Evolutionary conservation across 2,797 vertebrate species (phyloP), one percentile per base, ranked within the genome.

Genomic region (Setipinna tenuifilis): DNA sequence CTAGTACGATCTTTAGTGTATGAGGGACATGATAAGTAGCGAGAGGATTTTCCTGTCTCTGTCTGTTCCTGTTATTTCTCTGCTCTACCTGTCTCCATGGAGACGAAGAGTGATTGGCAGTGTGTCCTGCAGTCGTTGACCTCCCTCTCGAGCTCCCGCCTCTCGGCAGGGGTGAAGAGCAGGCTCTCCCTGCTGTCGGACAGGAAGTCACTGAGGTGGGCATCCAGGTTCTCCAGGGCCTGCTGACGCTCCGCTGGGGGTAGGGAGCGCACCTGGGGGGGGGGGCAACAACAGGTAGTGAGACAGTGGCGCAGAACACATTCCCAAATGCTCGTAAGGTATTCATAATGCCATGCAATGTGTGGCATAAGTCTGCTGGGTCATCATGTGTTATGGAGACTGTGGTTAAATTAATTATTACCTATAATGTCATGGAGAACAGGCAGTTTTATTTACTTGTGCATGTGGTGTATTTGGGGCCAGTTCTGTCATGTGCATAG

Each of bases 161-260:
- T 95, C 23, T 99, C 98, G 0, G 94, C 90, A 10, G 96, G 87
- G 0, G 96, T 95, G 93, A 99, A 99, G 82, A 98, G 92, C 21
- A 95, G 89, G 0, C 97, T 98, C 91, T 99, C 98, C 2, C 93
- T 95, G 91, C 97, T 98, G 91, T 99, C 98, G 9, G 96, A 94
- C 88, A 98, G 93, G 86, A 99, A 99, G 93, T 99, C 98, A 4
- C 96, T 92, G 4, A 96, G 92, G 92, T 98, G 98, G 3, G 93
- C 89, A 59, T 98, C 96, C 48, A 99, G 94, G 89, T 95, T 96
- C 90, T 95, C 96, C 91, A 99, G 90, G 81, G 95, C 88, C 85
- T 97, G 97, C 88, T 97, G 95, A 78, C 96, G 96, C 71, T 98
- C 98, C 0, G 95, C 94, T 0, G 96, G 93, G 0, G 95, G 90